Percentiles rank a stretch among this genome's conserved stretches.
Evolutionary conservation across 2,797 vertebrate species (phyloP).

Genomic region (Lepilemur ruficaudatus): DNA sequence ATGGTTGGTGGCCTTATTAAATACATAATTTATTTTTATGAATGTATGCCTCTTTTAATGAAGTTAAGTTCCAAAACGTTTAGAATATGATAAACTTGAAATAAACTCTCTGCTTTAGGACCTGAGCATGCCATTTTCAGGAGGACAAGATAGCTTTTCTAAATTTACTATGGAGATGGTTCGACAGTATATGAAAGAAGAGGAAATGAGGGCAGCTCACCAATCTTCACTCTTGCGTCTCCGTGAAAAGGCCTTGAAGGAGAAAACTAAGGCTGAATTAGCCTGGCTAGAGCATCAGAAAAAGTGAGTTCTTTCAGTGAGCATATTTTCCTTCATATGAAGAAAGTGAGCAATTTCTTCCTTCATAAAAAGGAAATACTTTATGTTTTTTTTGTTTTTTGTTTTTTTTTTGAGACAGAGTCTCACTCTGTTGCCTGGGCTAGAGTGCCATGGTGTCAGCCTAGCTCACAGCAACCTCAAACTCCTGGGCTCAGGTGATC

Average conservation of each 20-base stretch:
- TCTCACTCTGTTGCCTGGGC: too few species aligned
- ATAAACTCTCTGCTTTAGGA: constrained; percentile 84
- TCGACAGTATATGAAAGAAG: constrained; percentile 98
- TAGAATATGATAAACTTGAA: neutral
- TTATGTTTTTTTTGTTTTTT: constrained; percentile 45
- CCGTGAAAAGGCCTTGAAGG: constrained; percentile 95
- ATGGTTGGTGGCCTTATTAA: neutral
- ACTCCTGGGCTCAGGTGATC: too few species aligned
- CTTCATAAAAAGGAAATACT: constrained; percentile 24
- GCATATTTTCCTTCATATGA: neutral
- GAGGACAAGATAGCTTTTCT: constrained; percentile 95
- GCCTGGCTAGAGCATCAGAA: constrained; percentile 98
- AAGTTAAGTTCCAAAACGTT: constrained; percentile 10
- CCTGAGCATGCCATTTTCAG: constrained; percentile 91
- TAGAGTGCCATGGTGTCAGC: too few species aligned
- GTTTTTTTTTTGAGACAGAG: too few species aligned
- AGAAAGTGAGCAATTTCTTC: too few species aligned
- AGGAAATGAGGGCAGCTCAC: constrained; percentile 96
- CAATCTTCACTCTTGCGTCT: constrained; percentile 95
- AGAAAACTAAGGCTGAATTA: constrained; percentile 95
- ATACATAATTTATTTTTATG: constrained; percentile 37
- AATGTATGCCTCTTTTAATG: constrained; percentile 18
- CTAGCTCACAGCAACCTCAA: too few species aligned
- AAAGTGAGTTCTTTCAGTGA: constrained; percentile 83
- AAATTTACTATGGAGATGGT: constrained; percentile 99